Percentiles rank a stretch among this genome's conserved stretches.
Evolutionary conservation across 2,113 vertebrate genomes (phyloP).

Genomic region (Dicentrarchus labrax): DNA sequence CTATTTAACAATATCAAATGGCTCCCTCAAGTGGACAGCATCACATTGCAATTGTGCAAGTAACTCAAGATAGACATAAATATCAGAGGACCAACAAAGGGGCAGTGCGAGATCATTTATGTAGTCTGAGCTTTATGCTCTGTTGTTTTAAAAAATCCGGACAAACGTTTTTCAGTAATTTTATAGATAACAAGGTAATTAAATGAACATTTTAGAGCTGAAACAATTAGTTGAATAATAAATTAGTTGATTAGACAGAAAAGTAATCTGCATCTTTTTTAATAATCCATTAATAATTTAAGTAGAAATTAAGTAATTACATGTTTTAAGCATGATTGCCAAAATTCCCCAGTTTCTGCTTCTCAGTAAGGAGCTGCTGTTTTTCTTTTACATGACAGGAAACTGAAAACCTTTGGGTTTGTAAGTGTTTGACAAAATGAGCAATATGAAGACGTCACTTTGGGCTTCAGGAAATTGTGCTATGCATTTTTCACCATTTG

Average conservation of each 20-base stretch:
- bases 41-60: not conserved
- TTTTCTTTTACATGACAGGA: not conserved
- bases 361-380: not conserved
- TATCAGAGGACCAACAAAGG: not conserved
- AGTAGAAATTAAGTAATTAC: not conserved
- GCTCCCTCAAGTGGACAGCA: constrained; percentile 58
- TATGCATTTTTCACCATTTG: not conserved
- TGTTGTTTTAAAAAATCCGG: not conserved
- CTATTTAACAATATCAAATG: constrained; percentile 10
- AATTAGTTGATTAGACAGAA: no score
- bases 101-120: not conserved
- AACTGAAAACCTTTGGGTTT: not conserved
- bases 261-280: no score
- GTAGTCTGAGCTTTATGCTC: not conserved
- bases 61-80: not conserved
- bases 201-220: not conserved
- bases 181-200: not conserved
- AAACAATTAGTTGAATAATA: not conserved
- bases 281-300: not conserved
- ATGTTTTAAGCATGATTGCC: not conserved
- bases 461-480: no score
- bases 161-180: not conserved
- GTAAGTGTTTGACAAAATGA: not conserved
- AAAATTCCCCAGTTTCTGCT: not conserved
- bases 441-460: not conserved